Conservation (phyloP, 2,888 invertebrate species). For the Idaea dimidiata region DNA sequence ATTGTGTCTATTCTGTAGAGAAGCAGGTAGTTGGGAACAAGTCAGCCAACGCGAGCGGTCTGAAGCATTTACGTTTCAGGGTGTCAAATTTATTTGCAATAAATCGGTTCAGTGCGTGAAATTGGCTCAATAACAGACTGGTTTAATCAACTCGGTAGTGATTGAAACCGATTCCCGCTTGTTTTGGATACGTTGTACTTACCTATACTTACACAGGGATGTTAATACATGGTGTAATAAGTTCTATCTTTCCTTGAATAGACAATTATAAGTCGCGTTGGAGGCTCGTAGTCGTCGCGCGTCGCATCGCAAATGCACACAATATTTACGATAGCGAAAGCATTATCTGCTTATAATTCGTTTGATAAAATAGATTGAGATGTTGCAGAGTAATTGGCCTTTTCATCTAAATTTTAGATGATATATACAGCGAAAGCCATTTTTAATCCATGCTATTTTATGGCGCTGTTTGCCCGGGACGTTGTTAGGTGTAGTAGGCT, state of each 20-base stretch:
- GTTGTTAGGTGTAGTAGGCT: no score
- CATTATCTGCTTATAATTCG: no score
- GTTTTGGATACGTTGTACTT: conserved; percentile 10
- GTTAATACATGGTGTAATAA: conserved; percentile 7
- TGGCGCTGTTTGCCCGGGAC: no score
- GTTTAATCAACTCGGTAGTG: conserved; percentile 44
- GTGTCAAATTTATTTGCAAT: conserved; percentile 46
- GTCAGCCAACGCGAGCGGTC: background rate
- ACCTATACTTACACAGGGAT: conserved; percentile 3
- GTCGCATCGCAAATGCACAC: no score
- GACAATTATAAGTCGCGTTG: no score
- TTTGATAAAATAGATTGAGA: no score
- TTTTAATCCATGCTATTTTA: no score
- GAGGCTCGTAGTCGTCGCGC: no score
- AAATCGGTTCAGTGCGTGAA: conserved; percentile 42
- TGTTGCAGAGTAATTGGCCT: no score
- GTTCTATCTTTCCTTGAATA: background rate
- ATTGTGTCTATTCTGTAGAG: background rate
- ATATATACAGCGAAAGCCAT: no score
- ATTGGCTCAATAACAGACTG: conserved; percentile 39
- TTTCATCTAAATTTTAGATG: no score
- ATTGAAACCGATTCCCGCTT: conserved; percentile 34
- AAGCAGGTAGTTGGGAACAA: background rate
- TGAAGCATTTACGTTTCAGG: conserved; percentile 4
- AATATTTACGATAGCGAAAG: no score